These are phyloP conservation scores for Mayetiola destructor DNA, from an alignment of 2,888 invertebrate genomes.

Conservation along the genomic window DNA sequence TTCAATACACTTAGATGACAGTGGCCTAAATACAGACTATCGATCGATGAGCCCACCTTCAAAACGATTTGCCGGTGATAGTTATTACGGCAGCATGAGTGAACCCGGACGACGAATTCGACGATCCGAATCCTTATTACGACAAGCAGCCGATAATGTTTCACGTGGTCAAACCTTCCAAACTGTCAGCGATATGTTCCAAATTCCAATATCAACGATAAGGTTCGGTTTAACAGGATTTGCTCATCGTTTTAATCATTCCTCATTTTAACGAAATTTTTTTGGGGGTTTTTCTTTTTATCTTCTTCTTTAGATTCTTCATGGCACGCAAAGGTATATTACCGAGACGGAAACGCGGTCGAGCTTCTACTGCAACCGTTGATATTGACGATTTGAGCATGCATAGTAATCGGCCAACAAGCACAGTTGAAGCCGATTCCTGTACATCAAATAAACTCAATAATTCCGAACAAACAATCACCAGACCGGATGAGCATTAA, in stretches of 20 bases:
- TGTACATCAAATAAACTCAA: neutral
- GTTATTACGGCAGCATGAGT: neutral
- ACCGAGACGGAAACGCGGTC: conserved; percentile 61
- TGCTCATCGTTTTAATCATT: neutral
- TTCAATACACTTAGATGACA: neutral
- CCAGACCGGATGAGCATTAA: neutral
- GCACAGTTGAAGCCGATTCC: neutral
- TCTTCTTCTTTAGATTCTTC: conserved; percentile 45
- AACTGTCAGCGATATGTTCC: conserved; percentile 73
- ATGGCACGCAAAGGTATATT: conserved; percentile 77
- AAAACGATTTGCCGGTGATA: neutral
- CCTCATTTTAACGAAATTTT: conserved; percentile 1
- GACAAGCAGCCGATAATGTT: conserved; percentile 73
- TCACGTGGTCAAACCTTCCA: conserved; percentile 79
- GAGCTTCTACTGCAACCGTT: conserved; percentile 39
- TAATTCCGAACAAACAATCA: too few relatives aligned
- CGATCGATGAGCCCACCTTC: neutral
- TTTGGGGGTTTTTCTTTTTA: neutral
- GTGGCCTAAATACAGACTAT: neutral
- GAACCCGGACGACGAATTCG: conserved; percentile 39
- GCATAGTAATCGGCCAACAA: neutral
- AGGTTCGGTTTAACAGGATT: too few relatives aligned
- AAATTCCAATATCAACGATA: conserved; percentile 76
- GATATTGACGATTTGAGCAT: neutral
- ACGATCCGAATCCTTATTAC: conserved; percentile 58